These are phyloP conservation scores for Heliothis subflexa DNA, from an alignment of 1,140 invertebrate genomes.

Conservation along the genomic window DNA sequence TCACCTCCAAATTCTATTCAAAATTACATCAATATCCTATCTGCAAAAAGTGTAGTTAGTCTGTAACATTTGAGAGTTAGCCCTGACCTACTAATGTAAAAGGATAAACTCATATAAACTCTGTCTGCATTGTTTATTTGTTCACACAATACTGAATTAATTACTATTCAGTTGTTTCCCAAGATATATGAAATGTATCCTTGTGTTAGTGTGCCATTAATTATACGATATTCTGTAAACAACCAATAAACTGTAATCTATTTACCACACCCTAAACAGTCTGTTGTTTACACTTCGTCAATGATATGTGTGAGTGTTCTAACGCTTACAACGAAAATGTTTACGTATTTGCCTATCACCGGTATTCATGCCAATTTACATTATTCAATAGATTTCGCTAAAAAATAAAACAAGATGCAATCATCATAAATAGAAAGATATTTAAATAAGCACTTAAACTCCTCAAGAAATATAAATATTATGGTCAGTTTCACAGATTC, in stretches of 20 bases:
- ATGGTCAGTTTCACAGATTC: too few relatives aligned
- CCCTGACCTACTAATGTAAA: too few relatives aligned
- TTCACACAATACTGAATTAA: too few relatives aligned
- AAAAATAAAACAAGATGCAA: not conserved
- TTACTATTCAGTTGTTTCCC: too few relatives aligned
- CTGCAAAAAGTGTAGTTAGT: too few relatives aligned
- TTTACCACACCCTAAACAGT: conserved; percentile 4
- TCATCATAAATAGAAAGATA: not conserved
- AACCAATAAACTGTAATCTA: conserved; percentile 8
- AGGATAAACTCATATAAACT: too few relatives aligned
- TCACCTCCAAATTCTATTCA: not conserved
- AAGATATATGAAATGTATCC: not conserved
- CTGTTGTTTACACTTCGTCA: not conserved
- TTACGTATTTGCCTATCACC: not conserved
- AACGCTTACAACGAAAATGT: not conserved
- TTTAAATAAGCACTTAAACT: too few relatives aligned
- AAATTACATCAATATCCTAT: too few relatives aligned
- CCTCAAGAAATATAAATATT: too few relatives aligned
- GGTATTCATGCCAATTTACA: not conserved
- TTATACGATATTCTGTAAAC: conserved; percentile 2
- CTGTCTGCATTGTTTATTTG: too few relatives aligned
- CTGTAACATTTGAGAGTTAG: too few relatives aligned
- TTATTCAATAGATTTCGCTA: not conserved
- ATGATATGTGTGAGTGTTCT: not conserved
- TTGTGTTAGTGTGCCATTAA: not conserved